A percentile compares a stretch with the other conserved stretches of the same genome.
These are phyloP conservation scores for Tribolium madens DNA, from an alignment of 1,140 invertebrate genomes.

Conservation along the genomic window DNA sequence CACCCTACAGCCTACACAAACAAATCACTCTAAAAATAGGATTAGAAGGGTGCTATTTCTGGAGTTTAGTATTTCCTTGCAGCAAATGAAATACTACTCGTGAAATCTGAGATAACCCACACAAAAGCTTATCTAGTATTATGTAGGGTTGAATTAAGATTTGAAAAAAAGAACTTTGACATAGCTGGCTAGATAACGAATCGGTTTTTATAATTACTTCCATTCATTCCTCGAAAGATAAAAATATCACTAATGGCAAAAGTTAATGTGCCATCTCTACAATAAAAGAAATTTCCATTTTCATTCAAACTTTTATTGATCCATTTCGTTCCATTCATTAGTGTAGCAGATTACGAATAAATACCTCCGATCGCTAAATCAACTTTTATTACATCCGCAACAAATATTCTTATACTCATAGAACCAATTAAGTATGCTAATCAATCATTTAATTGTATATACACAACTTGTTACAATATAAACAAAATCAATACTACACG, in stretches of 20 bases:
- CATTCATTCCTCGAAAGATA: background rate
- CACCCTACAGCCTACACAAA: conserved; percentile 25
- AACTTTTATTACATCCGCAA: conserved; percentile 3
- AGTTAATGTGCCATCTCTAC: background rate
- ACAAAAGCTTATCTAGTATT: background rate
- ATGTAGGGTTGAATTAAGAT: conserved; percentile 1
- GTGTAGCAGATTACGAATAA: background rate
- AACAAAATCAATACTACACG: background rate
- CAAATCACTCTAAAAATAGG: conserved; percentile 25
- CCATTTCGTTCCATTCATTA: conserved; percentile 34
- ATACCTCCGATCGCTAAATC: background rate
- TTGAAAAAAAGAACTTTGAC: background rate
- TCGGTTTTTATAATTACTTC: background rate
- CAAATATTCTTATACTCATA: background rate
- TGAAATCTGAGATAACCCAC: conserved; percentile 22
- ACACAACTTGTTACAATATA: no score
- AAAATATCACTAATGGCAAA: conserved; percentile 2
- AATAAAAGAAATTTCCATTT: conserved; percentile 6
- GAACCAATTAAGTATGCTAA: background rate
- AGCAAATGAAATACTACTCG: conserved; percentile 25
- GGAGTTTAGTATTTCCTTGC: conserved; percentile 33
- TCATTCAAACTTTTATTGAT: conserved; percentile 8
- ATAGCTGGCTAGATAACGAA: background rate
- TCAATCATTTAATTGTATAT: background rate
- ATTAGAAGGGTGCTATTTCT: conserved; percentile 32